These are phyloP conservation scores for Chloromyia formosa DNA, from an alignment of 2,888 invertebrate species.

Conservation along the genomic window DNA sequence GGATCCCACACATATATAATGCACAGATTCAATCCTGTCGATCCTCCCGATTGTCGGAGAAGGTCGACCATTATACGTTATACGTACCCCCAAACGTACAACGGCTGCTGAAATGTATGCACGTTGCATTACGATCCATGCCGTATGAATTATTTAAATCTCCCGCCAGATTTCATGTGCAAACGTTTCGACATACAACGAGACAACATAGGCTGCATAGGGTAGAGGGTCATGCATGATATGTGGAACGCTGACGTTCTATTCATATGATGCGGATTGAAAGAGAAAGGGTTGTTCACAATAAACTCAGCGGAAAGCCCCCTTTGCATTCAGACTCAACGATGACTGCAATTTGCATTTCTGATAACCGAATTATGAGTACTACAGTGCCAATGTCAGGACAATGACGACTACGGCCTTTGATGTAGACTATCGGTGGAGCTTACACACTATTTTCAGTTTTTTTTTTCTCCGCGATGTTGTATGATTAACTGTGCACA, in stretches of 20 bases:
- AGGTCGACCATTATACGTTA: neutral
- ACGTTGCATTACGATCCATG: slow-evolving; percentile 10
- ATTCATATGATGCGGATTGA: neutral
- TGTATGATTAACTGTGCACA: neutral
- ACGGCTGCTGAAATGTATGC: slow-evolving; percentile 10
- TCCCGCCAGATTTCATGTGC: slow-evolving; percentile 41
- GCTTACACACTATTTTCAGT: neutral
- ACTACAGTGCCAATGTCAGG: slow-evolving; percentile 42
- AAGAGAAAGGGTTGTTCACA: slow-evolving; percentile 10
- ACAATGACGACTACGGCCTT: neutral
- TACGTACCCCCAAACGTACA: neutral
- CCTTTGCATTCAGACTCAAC: slow-evolving; percentile 42
- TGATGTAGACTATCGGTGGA: neutral
- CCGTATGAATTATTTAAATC: slow-evolving; percentile 44
- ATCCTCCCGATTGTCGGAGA: slow-evolving; percentile 12
- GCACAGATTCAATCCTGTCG: slow-evolving; percentile 28
- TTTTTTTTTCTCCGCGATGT: neutral
- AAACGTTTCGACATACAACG: neutral
- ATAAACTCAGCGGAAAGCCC: no score
- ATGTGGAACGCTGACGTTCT: neutral
- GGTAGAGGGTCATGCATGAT: neutral
- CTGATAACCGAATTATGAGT: slow-evolving; percentile 45
- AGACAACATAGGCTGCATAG: neutral
- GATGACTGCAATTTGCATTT: slow-evolving; percentile 46
- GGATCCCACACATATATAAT: neutral